Conservation (phyloP, 2,888 invertebrate genomes). For the Cryptosula pallasiana region DNA sequence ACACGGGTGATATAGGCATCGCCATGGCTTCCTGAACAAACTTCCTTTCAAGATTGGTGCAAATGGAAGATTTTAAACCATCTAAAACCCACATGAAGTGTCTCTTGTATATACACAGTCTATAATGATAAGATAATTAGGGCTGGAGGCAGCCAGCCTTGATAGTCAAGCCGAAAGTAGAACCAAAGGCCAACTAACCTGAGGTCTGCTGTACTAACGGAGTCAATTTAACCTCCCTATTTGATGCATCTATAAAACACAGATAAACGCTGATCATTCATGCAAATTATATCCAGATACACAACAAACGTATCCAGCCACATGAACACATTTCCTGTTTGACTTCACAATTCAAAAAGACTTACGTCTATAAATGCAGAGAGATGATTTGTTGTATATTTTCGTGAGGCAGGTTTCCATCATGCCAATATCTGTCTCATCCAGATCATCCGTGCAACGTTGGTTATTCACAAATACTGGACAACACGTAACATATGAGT, state of each 20-base stretch:
- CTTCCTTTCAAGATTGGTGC: not conserved
- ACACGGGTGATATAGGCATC: constrained; percentile 61
- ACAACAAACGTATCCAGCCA: too few relatives aligned
- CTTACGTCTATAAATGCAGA: not conserved
- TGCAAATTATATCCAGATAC: too few relatives aligned
- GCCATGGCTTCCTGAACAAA: constrained; percentile 68
- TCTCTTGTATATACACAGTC: too few relatives aligned
- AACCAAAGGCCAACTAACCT: too few relatives aligned
- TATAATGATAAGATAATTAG: too few relatives aligned
- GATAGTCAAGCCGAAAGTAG: too few relatives aligned
- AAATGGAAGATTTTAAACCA: not conserved
- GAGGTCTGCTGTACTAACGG: not conserved
- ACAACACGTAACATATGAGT: not conserved
- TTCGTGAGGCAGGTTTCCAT: not conserved
- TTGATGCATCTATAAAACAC: not conserved
- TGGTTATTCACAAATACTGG: constrained; percentile 4
- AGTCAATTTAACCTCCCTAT: not conserved
- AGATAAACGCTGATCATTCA: too few relatives aligned
- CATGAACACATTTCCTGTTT: too few relatives aligned
- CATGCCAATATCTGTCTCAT: not conserved
- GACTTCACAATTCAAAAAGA: too few relatives aligned
- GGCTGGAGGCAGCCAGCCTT: too few relatives aligned
- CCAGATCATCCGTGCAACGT: not conserved
- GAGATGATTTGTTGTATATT: not conserved
- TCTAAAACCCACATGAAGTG: too few relatives aligned